Evolutionary conservation across 2,888 invertebrate species (phyloP).

Genomic region (Pardosa pseudoannulata): DNA sequence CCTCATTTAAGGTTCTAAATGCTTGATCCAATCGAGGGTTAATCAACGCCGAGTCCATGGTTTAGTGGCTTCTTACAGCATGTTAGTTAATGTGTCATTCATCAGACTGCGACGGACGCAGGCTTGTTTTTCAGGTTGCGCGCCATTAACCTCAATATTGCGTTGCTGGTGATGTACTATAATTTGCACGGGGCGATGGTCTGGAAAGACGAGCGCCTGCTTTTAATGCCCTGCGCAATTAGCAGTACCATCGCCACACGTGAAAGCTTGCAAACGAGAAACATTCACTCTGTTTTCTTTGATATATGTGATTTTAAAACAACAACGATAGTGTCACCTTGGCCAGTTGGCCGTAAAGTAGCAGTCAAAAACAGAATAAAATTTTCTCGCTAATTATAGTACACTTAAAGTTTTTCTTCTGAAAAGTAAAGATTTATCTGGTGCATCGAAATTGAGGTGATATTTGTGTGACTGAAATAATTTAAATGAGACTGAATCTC

Average conservation of each 20-base stretch:
- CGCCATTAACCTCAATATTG: constrained; percentile 9
- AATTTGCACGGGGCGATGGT: background rate
- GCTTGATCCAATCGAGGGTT: background rate
- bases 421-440: too few relatives aligned
- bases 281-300: background rate
- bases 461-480: too few relatives aligned
- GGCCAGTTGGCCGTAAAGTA: background rate
- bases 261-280: background rate
- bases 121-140: constrained; percentile 16
- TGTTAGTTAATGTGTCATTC: constrained; percentile 6
- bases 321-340: too few relatives aligned
- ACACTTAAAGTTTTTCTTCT: too few relatives aligned
- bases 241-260: background rate
- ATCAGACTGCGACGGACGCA: background rate
- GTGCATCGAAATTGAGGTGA: too few relatives aligned
- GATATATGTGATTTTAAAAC: background rate
- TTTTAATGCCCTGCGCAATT: constrained; percentile 10
- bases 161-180: background rate
- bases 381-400: too few relatives aligned
- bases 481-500: too few relatives aligned
- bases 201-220: background rate
- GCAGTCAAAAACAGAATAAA: background rate
- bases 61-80: background rate
- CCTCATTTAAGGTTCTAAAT: background rate
- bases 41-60: constrained; percentile 3